phyloP scores from a whole-genome alignment of 2,797 vertebrate species.

The Sparidentex hasta region DNA sequence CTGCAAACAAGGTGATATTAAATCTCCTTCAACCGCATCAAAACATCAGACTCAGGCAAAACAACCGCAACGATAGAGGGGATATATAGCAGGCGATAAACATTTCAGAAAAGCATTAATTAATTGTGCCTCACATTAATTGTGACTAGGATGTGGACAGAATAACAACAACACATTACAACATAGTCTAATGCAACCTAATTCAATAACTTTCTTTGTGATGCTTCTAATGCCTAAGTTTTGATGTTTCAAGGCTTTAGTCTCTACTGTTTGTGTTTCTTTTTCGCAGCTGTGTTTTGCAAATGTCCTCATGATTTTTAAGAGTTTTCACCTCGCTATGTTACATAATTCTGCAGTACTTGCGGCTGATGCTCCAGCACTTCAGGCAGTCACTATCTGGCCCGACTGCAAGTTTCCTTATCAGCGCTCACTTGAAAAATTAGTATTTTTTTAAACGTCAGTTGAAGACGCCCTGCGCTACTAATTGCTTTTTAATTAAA shows the following conservation, averaged over 20 bases:
- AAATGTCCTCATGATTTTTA: constrained; percentile 18
- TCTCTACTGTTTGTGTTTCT: background rate
- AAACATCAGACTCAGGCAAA: constrained; percentile 5
- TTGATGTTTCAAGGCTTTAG: background rate
- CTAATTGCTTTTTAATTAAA: constrained; percentile 6
- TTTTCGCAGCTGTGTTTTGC: constrained; percentile 17
- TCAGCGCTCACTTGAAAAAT: constrained; percentile 10
- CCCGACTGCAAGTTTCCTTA: constrained; percentile 3
- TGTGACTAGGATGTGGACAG: background rate
- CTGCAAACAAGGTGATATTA: constrained; percentile 27
- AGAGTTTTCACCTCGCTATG: background rate
- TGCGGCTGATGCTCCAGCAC: constrained; percentile 11
- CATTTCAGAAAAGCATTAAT: background rate
- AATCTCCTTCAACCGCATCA: constrained; percentile 9
- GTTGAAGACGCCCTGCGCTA: background rate
- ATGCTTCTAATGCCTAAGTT: background rate
- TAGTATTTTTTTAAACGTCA: constrained; percentile 1
- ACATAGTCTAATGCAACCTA: background rate
- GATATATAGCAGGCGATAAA: background rate
- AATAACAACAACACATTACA: background rate
- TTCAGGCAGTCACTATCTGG: constrained; percentile 16
- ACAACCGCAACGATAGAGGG: background rate
- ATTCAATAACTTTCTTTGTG: background rate
- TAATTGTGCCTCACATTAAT: background rate
- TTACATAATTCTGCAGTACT: constrained; percentile 45